phyloP scores from a whole-genome alignment of 2,888 invertebrate genomes.

The Magallana nippona region DNA sequence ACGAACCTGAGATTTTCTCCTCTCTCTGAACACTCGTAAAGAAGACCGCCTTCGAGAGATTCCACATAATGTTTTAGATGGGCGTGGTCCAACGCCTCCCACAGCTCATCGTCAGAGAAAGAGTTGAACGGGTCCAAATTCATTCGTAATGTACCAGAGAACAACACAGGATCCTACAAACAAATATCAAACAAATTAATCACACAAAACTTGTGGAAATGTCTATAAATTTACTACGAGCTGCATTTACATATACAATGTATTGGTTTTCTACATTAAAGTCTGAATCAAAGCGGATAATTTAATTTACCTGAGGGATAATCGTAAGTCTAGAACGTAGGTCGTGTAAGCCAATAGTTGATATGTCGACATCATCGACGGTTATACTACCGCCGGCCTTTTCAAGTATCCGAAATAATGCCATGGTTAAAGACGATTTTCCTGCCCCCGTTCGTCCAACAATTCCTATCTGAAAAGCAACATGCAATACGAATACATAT shows the following conservation, averaged over 20 bases:
- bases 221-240: too few species aligned
- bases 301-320: conserved; percentile 71
- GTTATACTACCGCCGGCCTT: conserved; percentile 70
- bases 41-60: conserved; percentile 87
- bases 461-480: conserved; percentile 65
- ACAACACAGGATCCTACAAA: conserved; percentile 78
- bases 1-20: conserved; percentile 87
- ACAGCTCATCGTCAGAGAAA: conserved; percentile 90
- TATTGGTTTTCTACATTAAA: too few species aligned
- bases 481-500: too few species aligned
- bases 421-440: conserved; percentile 75
- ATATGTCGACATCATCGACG: conserved; percentile 73
- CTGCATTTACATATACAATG: too few species aligned
- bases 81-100: conserved; percentile 92
- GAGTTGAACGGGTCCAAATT: conserved; percentile 81
- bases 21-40: conserved; percentile 92
- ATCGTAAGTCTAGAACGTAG: conserved; percentile 74
- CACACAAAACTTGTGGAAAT: too few species aligned
- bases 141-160: conserved; percentile 78
- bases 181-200: not conserved
- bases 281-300: not conserved
- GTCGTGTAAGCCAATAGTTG: conserved; percentile 69
- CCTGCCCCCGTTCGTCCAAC: conserved; percentile 77
- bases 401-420: conserved; percentile 76
- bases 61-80: conserved; percentile 92